phyloP scores from a whole-genome alignment of 2,888 invertebrate genomes.

The Tupiocoris notatus region DNA sequence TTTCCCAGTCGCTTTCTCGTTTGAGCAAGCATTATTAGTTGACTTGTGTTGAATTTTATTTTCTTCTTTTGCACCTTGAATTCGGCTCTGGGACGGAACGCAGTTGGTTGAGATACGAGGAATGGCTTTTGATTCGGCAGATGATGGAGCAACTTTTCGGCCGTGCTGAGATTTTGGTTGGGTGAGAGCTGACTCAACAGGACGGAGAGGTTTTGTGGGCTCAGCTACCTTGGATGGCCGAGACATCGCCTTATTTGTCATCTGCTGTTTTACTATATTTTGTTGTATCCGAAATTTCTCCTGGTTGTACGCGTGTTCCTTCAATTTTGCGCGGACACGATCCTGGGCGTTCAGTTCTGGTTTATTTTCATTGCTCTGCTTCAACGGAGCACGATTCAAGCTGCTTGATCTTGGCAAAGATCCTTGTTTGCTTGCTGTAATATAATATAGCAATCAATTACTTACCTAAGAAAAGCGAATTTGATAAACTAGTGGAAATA shows the following conservation, averaged over 20 bases:
- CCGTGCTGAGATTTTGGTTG: background rate
- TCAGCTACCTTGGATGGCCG: background rate
- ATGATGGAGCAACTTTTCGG: background rate
- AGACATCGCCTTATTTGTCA: background rate
- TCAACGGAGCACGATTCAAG: conserved; percentile 34
- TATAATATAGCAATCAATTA: no score
- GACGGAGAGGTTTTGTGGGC: background rate
- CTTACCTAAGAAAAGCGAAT: no score
- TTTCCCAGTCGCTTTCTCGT: background rate
- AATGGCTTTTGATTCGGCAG: background rate
- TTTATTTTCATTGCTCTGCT: conserved; percentile 8
- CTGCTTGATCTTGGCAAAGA: conserved; percentile 37
- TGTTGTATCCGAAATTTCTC: conserved; percentile 17
- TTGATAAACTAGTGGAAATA: no score
- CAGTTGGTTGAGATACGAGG: background rate
- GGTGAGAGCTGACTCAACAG: background rate
- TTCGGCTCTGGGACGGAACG: background rate
- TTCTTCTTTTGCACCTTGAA: background rate
- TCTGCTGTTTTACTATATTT: background rate
- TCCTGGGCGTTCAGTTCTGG: conserved; percentile 18
- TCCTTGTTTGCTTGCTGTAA: conserved; percentile 33
- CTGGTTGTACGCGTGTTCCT: conserved; percentile 8
- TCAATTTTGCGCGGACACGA: conserved; percentile 20
- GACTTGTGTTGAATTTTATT: background rate
- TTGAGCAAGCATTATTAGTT: background rate